phyloP scores from a whole-genome alignment of 2,888 invertebrate genomes.

The Drosophila acutilabella region DNA sequence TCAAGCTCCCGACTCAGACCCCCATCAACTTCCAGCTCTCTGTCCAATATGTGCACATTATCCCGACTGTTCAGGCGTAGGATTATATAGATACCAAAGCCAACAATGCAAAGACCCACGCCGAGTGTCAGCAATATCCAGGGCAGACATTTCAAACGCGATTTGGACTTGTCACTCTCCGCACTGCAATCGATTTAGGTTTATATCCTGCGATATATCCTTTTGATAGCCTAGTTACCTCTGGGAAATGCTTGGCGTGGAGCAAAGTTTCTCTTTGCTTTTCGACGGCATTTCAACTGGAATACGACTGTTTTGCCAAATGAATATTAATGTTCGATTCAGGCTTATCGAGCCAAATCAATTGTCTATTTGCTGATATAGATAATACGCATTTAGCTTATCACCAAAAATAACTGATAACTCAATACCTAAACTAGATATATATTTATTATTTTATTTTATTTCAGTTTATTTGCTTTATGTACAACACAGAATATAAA shows the following conservation, averaged over 20 bases:
- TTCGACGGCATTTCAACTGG: constrained; percentile 33
- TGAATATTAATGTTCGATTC: constrained; percentile 20
- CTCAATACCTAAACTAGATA: background rate
- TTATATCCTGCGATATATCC: background rate
- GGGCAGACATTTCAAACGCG: constrained; percentile 39
- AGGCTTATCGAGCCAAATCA: constrained; percentile 40
- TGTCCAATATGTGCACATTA: background rate
- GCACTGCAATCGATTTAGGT: background rate
- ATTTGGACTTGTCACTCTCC: background rate
- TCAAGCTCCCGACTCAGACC: background rate
- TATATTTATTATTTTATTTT: background rate
- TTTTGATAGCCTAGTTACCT: constrained; percentile 19
- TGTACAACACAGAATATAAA: background rate
- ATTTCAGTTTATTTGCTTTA: background rate
- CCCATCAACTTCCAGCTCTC: background rate
- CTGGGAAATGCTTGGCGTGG: background rate
- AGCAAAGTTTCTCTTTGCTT: background rate
- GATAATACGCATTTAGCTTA: constrained; percentile 37
- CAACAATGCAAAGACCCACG: constrained; percentile 60
- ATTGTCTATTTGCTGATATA: constrained; percentile 34
- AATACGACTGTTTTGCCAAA: constrained; percentile 34
- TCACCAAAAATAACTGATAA: constrained; percentile 47
- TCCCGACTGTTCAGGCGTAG: constrained; percentile 18
- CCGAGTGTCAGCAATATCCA: constrained; percentile 61
- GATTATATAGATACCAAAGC: constrained; percentile 47